Evolutionary conservation across 2,113 vertebrate genomes (phyloP), one percentile per base, ranked within the genome.

Genomic region (Malurus cyaneus): DNA sequence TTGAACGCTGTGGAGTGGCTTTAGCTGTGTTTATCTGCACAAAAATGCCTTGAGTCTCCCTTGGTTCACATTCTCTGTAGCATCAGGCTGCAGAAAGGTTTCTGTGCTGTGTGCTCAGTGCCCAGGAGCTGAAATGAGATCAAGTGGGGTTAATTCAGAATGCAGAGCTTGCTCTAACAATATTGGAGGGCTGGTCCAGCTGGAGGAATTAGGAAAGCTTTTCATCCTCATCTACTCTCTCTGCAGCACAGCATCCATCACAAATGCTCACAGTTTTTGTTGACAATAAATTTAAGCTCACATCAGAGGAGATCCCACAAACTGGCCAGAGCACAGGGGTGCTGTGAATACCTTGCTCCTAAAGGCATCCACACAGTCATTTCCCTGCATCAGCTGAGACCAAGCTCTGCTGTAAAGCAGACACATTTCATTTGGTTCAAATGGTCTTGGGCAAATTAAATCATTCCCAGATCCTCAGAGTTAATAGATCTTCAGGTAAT

Each of bases 141-240:
- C 47, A 29, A 5, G 3, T 32, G 73, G n/a, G 64, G 18, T 46
- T 39, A 10, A 39, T 61, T 61, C 47, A 69, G 64, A 47, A 34
- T 25, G 31, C 31, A 47, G 32, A 53, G 12, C 24, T 54, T 46
- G 18, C 32, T 46, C 28, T 32, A 29, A 39, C 28, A 39, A 6
- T 7, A 6, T 1, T 53, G n/a, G 46, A 46, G 39, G 46, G 24
- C 18, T 52, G 18, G 4, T 61, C 46, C 47, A 16, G 0, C 0
- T 61, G 39, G 18, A 53, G 64, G 39, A n/a, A 47, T 46, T 7
- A 16, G 39, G 28, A 47, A 54, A 53, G 24, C 3, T 54, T 44
- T 24, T 70, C 64, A 46, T 5, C 18, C 39, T 0, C 47, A 49
- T 6, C 21, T 12, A 12, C 7, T 52, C 41, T 14, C 62, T 52